Evolutionary conservation across 2,113 vertebrate species (phyloP), one percentile per base, ranked within the genome.

Genomic region (Oxyura jamaicensis): DNA sequence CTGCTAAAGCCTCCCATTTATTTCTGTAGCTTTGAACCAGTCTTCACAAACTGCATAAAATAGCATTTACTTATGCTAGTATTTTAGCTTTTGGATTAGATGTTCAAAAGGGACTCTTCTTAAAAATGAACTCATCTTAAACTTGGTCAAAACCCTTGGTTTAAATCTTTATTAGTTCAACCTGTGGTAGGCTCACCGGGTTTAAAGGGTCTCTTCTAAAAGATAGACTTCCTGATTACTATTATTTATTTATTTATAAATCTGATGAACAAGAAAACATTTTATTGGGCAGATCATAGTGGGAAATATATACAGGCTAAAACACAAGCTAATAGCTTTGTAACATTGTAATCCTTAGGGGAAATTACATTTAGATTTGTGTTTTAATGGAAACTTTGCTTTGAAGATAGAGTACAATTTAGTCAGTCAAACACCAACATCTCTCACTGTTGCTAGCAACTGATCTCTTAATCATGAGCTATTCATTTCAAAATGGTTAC

Each of bases 361-460:
- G 77, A 96, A 94, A 39, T 91, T 85, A 83, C 72, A 96, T 56
- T 97, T 96, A 90, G 58, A 93, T 74, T 41, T 88, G 84, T 92
- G 65, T 93, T 88, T 97, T 96, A 97, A 96, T 90, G 80, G 91
- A 95, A 97, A 95, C 91, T 97, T 97, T 95, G 63, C 95, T 96
- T 97, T 66, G n/a, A 94, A 97, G 83, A 92, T 72, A 93, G 68
- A 9, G 55, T 91, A 55, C 36, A 78, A 62, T 92, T 95, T 95
- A 92, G 26, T 31, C 31, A 87, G 83, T 90, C 79, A 96, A 95
- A 96, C 46, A 41, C 67, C 79, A 94, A 92, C 76, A 88, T 96
- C 94, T 98, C 96, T 95, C 92, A 85, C 91, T 93, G 53, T 65
- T 95, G 65, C 81, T 95, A 93, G 93, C 48, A 94, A 88, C 44